These are phyloP conservation scores for Drosophila erecta DNA, from an alignment of 1,140 invertebrate genomes.

Conservation along the genomic window DNA sequence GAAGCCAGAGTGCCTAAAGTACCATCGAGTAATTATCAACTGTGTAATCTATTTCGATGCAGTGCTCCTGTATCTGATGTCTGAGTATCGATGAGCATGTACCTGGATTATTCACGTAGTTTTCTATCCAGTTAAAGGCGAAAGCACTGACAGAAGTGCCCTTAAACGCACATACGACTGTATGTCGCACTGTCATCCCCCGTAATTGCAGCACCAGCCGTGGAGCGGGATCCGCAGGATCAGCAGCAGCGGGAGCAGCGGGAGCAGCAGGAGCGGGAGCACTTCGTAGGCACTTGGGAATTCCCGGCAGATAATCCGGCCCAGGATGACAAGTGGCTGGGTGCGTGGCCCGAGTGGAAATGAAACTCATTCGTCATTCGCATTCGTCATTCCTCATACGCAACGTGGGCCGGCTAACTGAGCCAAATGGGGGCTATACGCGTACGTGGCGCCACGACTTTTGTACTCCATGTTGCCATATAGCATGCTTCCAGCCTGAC, in stretches of 20 bases:
- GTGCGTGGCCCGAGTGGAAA: constrained; percentile 62
- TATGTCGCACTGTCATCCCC: neutral
- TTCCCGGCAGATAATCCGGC: constrained; percentile 68
- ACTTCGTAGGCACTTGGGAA: constrained; percentile 61
- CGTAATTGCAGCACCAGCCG: constrained; percentile 1
- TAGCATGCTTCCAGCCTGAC: neutral
- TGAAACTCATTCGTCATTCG: constrained; percentile 70
- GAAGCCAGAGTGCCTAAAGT: too few relatives aligned
- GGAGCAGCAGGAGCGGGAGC: constrained; percentile 7
- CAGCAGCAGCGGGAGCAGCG: neutral
- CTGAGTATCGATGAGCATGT: too few relatives aligned
- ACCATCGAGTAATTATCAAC: too few relatives aligned
- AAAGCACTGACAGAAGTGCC: neutral
- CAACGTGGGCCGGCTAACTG: constrained; percentile 24
- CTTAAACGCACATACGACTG: neutral
- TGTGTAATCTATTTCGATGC: too few relatives aligned
- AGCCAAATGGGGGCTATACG: constrained; percentile 46
- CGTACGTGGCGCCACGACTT: constrained; percentile 50
- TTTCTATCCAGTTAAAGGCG: too few relatives aligned
- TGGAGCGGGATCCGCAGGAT: neutral
- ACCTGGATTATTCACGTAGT: too few relatives aligned
- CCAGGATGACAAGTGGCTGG: constrained; percentile 63
- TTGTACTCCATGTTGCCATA: neutral
- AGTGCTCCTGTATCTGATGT: too few relatives aligned
- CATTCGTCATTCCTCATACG: constrained; percentile 66